These are phyloP conservation scores for Turdus rufiventris DNA, from an alignment of 2,113 vertebrate genomes.

Conservation along the genomic window DNA sequence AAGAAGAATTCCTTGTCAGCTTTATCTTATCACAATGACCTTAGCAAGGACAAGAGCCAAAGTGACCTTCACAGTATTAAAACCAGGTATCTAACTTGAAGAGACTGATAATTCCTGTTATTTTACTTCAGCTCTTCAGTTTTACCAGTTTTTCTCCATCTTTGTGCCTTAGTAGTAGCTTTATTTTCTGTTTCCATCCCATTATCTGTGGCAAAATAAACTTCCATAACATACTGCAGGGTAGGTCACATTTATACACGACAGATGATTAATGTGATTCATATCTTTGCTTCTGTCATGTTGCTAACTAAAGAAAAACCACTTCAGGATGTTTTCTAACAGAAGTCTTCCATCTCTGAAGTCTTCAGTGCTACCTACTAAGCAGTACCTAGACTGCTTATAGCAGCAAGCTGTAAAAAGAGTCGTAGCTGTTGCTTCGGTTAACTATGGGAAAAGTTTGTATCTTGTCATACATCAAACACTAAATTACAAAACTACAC, in stretches of 20 bases:
- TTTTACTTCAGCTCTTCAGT: slow-evolving; percentile 14
- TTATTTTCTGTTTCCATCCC: slow-evolving; percentile 17
- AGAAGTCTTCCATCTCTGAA: slow-evolving; percentile 26
- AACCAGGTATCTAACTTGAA: slow-evolving; percentile 29
- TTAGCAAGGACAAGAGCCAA: slow-evolving; percentile 43
- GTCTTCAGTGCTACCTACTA: background rate
- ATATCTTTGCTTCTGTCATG: background rate
- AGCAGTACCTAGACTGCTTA: background rate
- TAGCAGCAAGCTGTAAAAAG: background rate
- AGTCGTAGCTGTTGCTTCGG: background rate
- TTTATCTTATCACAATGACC: background rate
- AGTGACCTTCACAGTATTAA: slow-evolving; percentile 51
- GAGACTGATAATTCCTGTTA: background rate
- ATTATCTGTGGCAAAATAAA: background rate
- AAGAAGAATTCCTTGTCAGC: background rate
- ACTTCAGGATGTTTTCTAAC: background rate
- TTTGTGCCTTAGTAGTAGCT: slow-evolving; percentile 52
- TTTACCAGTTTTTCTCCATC: slow-evolving; percentile 25
- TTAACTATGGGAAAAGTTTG: background rate
- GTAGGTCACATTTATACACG: background rate
- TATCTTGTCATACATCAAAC: background rate
- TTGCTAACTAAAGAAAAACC: background rate
- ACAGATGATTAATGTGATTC: background rate
- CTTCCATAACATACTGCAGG: background rate
- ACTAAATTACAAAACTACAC: background rate